Evolutionary conservation across 2,888 invertebrate genomes (phyloP).

Genomic region (Dolichomitus sp.): DNA sequence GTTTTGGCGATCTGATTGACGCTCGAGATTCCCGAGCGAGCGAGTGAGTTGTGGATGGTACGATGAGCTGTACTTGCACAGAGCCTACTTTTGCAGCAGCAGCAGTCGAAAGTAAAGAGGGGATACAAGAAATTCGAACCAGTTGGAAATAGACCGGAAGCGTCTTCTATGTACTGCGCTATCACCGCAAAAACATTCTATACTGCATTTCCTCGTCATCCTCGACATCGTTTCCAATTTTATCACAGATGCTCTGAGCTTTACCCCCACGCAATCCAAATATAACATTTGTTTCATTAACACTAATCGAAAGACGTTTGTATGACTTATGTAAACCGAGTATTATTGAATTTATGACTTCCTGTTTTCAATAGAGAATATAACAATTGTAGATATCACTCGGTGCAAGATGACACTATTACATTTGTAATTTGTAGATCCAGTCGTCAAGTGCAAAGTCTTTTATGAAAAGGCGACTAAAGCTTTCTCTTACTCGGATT

Average conservation of each 20-base stretch:
- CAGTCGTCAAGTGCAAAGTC: too few relatives aligned
- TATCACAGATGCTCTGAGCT: constrained; percentile 16
- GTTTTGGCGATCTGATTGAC: constrained; percentile 50
- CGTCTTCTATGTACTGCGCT: constrained; percentile 14
- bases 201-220: background rate
- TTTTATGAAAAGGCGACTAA: too few relatives aligned
- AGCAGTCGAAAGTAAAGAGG: background rate
- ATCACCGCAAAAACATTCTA: background rate
- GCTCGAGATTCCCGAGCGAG: constrained; percentile 43
- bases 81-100: background rate
- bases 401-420: background rate
- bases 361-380: background rate
- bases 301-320: background rate
- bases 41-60: background rate
- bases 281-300: constrained; percentile 1
- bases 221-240: constrained; percentile 44
- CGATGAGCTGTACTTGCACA: background rate
- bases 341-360: background rate
- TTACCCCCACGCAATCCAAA: background rate
- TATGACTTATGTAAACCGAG: background rate
- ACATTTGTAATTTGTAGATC: background rate
- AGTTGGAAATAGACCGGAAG: constrained; percentile 60
- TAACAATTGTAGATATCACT: background rate
- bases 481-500: too few relatives aligned
- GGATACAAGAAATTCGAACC: constrained; percentile 8